Evolutionary conservation across 2,113 vertebrate species (phyloP), one percentile per base, ranked within the genome.

Genomic region (Anas platyrhynchos): DNA sequence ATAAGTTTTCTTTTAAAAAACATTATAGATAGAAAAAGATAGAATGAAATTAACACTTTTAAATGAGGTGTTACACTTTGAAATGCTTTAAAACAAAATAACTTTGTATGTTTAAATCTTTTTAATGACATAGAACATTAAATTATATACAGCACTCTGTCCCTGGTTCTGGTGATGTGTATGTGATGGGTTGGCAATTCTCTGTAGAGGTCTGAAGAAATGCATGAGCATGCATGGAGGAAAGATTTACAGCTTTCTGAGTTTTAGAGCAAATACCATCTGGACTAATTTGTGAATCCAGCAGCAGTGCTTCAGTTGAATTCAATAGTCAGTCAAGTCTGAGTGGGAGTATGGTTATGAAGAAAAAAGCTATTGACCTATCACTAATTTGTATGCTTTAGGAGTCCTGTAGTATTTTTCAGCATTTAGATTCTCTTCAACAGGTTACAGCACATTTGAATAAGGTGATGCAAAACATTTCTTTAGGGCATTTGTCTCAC

Each of bases 211-310:
- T 55, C 66, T 72, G 23, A 68, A 91, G 62, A 89, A 93, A 68
- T 38, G 6, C 38, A 44, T 13, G 13, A 73, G 6, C 52, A 62
- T 26, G 34, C 61, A 83, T 86, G 16, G 13, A 41, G 13, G 41
- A 86, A 83, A 86, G 65, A 71, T 78, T 86, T 86, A 11, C 18
- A 94, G 36, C 55, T 77, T 75, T 86, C n/a, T 86, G 65, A 78
- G 55, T 81, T 82, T 94, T 71, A 78, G 31, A 92, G 74, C 25
- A 83, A 86, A 72, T 50, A 46, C 36, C 41, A 77, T 89, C 84
- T 92, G 81, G 73, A 81, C 61, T 78, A 72, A 86, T 86, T 83
- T 78, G 27, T 84, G 36, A 87, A 67, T 75, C 61, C 71, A 88
- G 26, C 11, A 85, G 44, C 25, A 52, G 31, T 3, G 3, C 59